Evolutionary conservation across 2,888 invertebrate genomes (phyloP).

Genomic region (Apotomis turbidana): DNA sequence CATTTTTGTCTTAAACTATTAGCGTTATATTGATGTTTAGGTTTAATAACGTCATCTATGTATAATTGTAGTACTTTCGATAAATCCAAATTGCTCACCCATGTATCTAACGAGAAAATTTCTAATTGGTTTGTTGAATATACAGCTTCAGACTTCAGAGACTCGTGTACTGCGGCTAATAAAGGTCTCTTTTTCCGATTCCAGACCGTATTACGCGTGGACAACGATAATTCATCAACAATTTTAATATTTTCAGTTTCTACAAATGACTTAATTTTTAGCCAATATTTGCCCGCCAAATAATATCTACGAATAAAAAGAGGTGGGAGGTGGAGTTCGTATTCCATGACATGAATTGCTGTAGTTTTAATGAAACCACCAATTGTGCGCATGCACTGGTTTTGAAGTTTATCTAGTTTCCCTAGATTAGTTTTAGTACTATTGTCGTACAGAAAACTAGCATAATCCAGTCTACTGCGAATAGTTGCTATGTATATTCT

Average conservation of each 20-base stretch:
- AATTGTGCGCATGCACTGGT: conserved; percentile 14
- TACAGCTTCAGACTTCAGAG: too few relatives aligned
- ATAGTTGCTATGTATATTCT: background rate
- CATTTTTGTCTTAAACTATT: too few relatives aligned
- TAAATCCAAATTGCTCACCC: too few relatives aligned
- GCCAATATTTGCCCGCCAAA: conserved; percentile 2
- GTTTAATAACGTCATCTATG: too few relatives aligned
- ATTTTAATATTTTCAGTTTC: background rate
- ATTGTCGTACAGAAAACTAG: background rate
- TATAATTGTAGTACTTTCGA: too few relatives aligned
- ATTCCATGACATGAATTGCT: conserved; percentile 4
- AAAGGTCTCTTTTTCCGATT: background rate
- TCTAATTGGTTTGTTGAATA: too few relatives aligned
- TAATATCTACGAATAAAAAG: background rate
- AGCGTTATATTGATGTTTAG: too few relatives aligned
- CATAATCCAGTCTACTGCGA: background rate
- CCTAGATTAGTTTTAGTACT: background rate
- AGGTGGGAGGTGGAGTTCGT: background rate
- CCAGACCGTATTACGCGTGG: background rate
- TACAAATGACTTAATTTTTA: background rate
- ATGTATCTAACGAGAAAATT: too few relatives aligned
- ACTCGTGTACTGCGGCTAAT: too few relatives aligned
- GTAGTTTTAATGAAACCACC: conserved; percentile 8
- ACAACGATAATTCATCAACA: background rate
- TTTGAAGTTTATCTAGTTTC: background rate